A percentile compares a stretch with the other conserved stretches of the same genome.
These are phyloP conservation scores for Cylas formicarius DNA, from an alignment of 1,140 invertebrate species.

Conservation along the genomic window DNA sequence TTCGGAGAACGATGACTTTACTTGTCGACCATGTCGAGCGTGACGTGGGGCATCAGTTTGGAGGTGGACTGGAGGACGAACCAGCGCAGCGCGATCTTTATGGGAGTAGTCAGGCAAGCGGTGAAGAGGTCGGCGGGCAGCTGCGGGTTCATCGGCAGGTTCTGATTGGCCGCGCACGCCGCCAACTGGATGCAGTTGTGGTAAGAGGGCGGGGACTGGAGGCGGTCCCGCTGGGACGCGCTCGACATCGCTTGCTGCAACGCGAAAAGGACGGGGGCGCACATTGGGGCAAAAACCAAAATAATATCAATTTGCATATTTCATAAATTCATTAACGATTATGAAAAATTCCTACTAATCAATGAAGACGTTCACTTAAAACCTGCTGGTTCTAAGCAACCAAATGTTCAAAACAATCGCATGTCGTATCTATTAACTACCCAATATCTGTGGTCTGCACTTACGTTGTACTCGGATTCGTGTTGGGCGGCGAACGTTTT, in stretches of 20 bases:
- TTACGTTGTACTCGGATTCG: conserved; percentile 76
- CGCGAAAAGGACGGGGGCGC: no score
- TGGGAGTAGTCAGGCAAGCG: conserved; percentile 94
- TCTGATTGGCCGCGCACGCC: conserved; percentile 85
- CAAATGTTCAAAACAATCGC: no score
- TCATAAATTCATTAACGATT: neutral
- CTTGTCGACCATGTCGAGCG: conserved; percentile 83
- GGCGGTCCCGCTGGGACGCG: conserved; percentile 15
- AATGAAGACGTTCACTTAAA: neutral
- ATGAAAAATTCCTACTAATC: neutral
- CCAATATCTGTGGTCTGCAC: neutral
- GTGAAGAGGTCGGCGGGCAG: conserved; percentile 99
- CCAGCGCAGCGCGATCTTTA: conserved; percentile 94
- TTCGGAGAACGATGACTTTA: conserved; percentile 43
- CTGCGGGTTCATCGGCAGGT: conserved; percentile 95
- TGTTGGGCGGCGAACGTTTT: conserved; percentile 87
- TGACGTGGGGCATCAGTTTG: conserved; percentile 72
- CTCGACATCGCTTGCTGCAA: conserved; percentile 10
- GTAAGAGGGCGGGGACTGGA: conserved; percentile 50
- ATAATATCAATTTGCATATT: no score
- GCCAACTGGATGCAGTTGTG: conserved; percentile 94
- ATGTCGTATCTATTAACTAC: neutral
- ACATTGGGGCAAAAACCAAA: no score
- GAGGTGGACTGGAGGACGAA: conserved; percentile 78
- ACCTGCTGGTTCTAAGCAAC: no score